These are phyloP conservation scores for Eumacrocentrus americanus DNA, from an alignment of 2,888 invertebrate genomes.

Conservation along the genomic window DNA sequence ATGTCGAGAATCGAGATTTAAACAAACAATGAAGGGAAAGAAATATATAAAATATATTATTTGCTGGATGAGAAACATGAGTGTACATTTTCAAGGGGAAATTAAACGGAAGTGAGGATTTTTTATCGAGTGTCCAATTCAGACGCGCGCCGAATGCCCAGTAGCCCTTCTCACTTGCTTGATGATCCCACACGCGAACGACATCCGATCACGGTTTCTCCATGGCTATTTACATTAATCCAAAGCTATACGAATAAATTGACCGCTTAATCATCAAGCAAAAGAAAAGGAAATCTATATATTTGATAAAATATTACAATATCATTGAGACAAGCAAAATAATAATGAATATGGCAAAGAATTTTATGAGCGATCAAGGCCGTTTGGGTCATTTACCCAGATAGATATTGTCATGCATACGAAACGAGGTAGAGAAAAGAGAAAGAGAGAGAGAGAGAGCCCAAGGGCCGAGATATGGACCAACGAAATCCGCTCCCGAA, in stretches of 20 bases:
- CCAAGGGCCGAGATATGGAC: constrained; percentile 1
- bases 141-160: constrained; percentile 15
- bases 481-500: constrained; percentile 20
- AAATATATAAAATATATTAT: too few relatives aligned
- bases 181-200: constrained; percentile 1
- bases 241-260: too few relatives aligned
- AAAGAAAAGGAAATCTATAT: neutral
- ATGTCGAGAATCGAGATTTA: too few relatives aligned
- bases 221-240: neutral
- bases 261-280: too few relatives aligned
- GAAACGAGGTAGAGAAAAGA: neutral
- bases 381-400: constrained; percentile 31
- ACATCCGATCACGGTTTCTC: constrained; percentile 2
- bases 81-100: neutral
- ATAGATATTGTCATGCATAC: constrained; percentile 27
- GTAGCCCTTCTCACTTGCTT: neutral
- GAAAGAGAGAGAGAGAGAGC: neutral
- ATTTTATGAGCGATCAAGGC: constrained; percentile 10
- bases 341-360: neutral
- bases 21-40: too few relatives aligned
- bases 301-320: neutral
- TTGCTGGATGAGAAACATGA: too few relatives aligned
- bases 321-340: too few relatives aligned
- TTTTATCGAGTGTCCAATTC: constrained; percentile 16
- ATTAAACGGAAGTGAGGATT: constrained; percentile 20